Conservation (phyloP, 2,888 invertebrate genomes). For the Pandemis corylana region DNA sequence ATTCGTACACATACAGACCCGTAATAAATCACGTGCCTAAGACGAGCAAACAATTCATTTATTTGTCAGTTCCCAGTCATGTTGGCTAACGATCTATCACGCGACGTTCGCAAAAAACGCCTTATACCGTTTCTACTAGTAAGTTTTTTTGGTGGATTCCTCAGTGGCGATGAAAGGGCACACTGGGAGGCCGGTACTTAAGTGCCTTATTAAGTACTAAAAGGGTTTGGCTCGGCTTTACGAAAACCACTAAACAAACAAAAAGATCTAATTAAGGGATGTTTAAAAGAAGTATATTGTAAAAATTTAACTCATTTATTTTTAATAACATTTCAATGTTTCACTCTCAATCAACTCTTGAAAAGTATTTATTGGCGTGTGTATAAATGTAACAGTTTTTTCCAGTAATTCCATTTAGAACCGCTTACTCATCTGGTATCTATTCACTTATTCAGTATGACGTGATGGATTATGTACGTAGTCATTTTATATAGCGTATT, state of each 20-base stretch:
- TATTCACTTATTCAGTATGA: constrained; percentile 4
- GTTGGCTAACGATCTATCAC: constrained; percentile 67
- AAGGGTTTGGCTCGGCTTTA: constrained; percentile 46
- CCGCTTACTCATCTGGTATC: not conserved
- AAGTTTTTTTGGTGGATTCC: constrained; percentile 58
- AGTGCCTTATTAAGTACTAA: constrained; percentile 62
- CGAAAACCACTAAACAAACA: constrained; percentile 11
- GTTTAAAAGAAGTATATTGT: not conserved
- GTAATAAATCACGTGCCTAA: constrained; percentile 71
- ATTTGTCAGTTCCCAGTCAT: constrained; percentile 72
- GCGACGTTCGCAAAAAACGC: constrained; percentile 65
- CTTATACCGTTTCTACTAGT: constrained; percentile 56
- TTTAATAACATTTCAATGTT: not conserved
- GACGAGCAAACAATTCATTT: constrained; percentile 72
- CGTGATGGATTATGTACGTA: constrained; percentile 12
- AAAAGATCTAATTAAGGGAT: constrained; percentile 1
- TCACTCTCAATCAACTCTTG: not conserved
- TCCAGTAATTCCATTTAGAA: not conserved
- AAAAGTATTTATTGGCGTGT: not conserved
- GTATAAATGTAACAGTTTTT: not conserved
- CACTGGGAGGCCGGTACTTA: constrained; percentile 60
- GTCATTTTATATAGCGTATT: constrained; percentile 11
- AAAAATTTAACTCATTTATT: not conserved
- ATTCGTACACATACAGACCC: constrained; percentile 23
- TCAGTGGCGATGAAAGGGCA: constrained; percentile 58